phyloP scores from a whole-genome alignment of 1,140 invertebrate species.

The Polypedilum vanderplanki region DNA sequence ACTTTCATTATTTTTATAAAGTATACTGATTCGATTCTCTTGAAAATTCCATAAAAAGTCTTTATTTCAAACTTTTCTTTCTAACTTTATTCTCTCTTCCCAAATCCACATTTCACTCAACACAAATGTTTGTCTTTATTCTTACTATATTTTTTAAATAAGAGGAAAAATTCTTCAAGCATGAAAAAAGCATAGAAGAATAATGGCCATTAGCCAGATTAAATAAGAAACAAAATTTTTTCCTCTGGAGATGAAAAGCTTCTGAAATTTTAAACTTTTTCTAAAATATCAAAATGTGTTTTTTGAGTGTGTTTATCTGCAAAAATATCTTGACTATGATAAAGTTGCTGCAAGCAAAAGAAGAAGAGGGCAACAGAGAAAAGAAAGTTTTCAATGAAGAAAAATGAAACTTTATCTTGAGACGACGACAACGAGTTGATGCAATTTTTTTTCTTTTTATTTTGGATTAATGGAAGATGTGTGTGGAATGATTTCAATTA shows the following conservation, averaged over 20 bases:
- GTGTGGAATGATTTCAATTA: no score
- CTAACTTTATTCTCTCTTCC: no score
- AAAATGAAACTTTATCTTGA: no score
- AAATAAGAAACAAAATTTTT: neutral
- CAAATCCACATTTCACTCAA: no score
- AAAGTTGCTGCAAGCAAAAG: neutral
- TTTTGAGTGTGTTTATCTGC: neutral
- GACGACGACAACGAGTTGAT: no score
- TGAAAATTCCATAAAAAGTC: no score
- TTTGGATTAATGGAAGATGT: no score
- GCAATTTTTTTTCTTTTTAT: no score
- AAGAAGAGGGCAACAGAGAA: neutral
- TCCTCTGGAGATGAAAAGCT: neutral
- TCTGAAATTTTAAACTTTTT: neutral
- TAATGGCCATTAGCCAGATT: conserved; percentile 21
- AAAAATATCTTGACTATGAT: neutral
- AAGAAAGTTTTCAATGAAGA: neutral
- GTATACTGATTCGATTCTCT: no score
- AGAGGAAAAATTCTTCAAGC: neutral
- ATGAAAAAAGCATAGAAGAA: neutral
- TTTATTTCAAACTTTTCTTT: no score
- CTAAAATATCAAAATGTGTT: neutral
- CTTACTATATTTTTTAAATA: neutral
- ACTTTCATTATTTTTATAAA: no score
- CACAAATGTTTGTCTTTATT: no score